A percentile compares a stretch with the other conserved stretches of the same genome.
phyloP scores from a whole-genome alignment of 2,797 vertebrate genomes.

The Phalanger gymnotis region DNA sequence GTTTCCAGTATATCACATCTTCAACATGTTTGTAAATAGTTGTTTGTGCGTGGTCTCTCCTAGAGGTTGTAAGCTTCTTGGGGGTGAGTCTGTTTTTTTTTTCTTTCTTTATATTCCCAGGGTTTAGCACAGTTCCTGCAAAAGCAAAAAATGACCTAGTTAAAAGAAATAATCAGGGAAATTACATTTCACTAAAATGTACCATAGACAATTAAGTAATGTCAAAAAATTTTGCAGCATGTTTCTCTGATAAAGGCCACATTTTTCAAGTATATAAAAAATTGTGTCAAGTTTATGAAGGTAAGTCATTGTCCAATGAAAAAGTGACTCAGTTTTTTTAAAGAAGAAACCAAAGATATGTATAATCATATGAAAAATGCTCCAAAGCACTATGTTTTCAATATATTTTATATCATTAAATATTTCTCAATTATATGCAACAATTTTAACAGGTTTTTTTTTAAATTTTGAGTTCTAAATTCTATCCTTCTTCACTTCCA shows the following conservation, averaged over 20 bases:
- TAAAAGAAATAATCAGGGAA: not conserved
- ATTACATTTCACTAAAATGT: not conserved
- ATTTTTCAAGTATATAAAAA: not conserved
- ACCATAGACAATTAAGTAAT: not conserved
- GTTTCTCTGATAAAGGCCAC: not conserved
- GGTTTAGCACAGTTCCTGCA: not conserved
- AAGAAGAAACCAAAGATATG: not conserved
- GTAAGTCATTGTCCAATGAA: not conserved
- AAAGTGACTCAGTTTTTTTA: not conserved
- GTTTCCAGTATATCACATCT: not conserved
- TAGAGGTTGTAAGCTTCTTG: too few relatives aligned
- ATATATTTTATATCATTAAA: not conserved
- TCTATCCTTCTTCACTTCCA: not conserved
- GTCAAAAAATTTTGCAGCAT: not conserved
- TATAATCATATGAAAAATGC: not conserved
- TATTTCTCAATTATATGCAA: not conserved
- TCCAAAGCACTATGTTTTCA: not conserved
- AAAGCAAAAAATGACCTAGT: not conserved
- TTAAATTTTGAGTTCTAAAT: not conserved
- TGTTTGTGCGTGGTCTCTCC: not conserved
- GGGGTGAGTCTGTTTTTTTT: too few relatives aligned
- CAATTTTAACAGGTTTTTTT: not conserved
- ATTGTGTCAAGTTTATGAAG: not conserved
- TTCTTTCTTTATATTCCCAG: too few relatives aligned
- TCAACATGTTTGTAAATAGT: not conserved